Conservation (phyloP, 2,113 vertebrate species). For the Anser cygnoides region DNA sequence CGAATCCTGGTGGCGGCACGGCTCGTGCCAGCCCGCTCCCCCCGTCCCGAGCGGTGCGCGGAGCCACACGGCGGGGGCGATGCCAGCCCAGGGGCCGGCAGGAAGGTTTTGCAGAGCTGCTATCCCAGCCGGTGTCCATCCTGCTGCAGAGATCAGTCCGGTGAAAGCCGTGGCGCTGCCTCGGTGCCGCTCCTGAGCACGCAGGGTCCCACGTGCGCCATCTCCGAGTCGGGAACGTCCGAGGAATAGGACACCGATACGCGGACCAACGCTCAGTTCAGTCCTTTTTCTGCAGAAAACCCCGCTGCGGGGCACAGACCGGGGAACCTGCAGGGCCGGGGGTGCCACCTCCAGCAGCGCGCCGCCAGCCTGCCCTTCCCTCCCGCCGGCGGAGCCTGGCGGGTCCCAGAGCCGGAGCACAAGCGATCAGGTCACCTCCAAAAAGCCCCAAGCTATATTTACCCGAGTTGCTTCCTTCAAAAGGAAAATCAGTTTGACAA, state of each 20-base stretch:
- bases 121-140: not conserved
- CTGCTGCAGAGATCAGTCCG: accelerated
- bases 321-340: not conserved
- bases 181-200: not conserved
- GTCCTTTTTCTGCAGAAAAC: not conserved
- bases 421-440: not conserved
- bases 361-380: not conserved
- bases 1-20: accelerated
- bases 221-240: not conserved
- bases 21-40: not conserved
- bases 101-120: not conserved
- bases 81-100: not conserved
- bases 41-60: accelerated
- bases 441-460: not conserved
- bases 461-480: not conserved
- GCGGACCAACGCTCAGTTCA: not conserved
- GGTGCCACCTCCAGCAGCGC: not conserved
- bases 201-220: conserved; percentile 26
- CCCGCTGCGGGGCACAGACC: accelerated
- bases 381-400: not conserved
- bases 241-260: not conserved
- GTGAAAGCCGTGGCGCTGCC: not conserved
- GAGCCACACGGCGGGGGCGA: accelerated
- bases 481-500: not conserved
- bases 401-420: not conserved